A percentile compares a stretch with the other conserved stretches of the same genome.
These are phyloP conservation scores for Sebastes dallii DNA, from an alignment of 2,797 vertebrate species.

Conservation along the genomic window DNA sequence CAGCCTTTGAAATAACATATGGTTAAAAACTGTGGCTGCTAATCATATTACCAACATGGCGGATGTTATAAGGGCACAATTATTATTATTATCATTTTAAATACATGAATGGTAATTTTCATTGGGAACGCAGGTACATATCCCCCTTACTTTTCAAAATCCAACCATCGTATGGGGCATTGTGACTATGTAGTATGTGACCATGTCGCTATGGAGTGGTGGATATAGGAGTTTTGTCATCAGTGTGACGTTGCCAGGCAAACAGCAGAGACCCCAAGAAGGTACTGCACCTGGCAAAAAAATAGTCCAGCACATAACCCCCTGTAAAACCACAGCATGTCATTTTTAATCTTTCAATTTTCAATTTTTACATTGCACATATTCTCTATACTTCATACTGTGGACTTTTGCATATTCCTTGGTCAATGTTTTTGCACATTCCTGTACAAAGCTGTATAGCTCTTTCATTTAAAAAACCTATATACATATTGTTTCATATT, in stretches of 20 bases:
- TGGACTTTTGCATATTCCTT: neutral
- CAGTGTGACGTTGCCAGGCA: neutral
- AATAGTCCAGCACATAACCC: neutral
- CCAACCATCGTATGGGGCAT: neutral
- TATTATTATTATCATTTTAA: neutral
- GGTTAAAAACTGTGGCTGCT: neutral
- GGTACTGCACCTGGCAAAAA: neutral
- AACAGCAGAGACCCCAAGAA: neutral
- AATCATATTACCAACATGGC: neutral
- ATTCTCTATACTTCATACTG: neutral
- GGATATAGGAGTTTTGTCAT: neutral
- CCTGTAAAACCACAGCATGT: neutral
- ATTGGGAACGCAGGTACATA: neutral
- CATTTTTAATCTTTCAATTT: neutral
- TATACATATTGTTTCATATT: neutral
- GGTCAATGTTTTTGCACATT: neutral
- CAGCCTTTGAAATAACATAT: neutral
- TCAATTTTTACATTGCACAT: neutral
- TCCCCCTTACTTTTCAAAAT: neutral
- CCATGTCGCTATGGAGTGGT: neutral
- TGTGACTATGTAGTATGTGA: neutral
- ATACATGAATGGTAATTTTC: neutral
- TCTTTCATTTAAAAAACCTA: neutral
- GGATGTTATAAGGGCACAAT: neutral
- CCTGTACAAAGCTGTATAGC: neutral